A percentile compares a stretch with the other conserved stretches of the same genome.
phyloP scores from a whole-genome alignment of 2,113 vertebrate genomes.

The Vicugna pacos region DNA sequence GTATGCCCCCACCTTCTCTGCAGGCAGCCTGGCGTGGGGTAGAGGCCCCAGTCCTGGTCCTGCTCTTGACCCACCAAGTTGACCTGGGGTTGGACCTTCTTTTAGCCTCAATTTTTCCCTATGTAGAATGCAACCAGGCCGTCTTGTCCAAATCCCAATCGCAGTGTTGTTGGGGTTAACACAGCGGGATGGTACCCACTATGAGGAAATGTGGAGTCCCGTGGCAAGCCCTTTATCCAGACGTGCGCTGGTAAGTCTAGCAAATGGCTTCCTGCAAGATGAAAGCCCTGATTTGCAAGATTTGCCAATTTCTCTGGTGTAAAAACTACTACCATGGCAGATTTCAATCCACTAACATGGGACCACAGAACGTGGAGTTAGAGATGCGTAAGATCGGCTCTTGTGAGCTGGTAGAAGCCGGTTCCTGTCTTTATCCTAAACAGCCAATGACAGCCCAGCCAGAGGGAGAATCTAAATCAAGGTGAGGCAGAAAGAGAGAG shows the following conservation, averaged over 20 bases:
- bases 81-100: not conserved
- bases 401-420: not conserved
- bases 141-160: not conserved
- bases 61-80: not conserved
- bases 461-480: not conserved
- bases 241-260: not conserved
- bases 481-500: not conserved
- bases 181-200: no score
- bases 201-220: not conserved
- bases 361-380: not conserved
- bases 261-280: not conserved
- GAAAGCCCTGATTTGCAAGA: not conserved
- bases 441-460: not conserved
- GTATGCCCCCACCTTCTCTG: not conserved
- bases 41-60: not conserved
- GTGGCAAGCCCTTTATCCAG: not conserved
- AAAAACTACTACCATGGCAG: not conserved
- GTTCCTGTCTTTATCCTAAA: not conserved
- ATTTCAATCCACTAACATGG: not conserved
- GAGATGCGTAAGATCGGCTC: not conserved
- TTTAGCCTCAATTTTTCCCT: not conserved
- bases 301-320: not conserved
- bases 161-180: not conserved
- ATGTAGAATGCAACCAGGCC: not conserved
- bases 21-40: not conserved